These are phyloP conservation scores for Polydesmus complanatus DNA, from an alignment of 2,888 invertebrate species.

Conservation along the genomic window DNA sequence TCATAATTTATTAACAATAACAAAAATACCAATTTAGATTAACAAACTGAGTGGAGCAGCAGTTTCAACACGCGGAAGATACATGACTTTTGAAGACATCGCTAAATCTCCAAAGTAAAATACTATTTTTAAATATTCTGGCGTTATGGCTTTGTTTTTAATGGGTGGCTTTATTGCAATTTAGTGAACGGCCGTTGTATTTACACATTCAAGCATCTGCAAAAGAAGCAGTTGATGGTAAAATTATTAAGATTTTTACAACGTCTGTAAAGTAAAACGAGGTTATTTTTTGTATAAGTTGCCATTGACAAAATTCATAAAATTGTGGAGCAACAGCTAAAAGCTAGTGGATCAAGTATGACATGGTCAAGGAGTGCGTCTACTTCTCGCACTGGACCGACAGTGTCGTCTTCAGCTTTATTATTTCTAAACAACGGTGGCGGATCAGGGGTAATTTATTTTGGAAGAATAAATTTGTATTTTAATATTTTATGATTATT, in stretches of 20 bases:
- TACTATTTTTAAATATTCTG: slow-evolving; percentile 1
- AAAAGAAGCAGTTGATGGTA: slow-evolving; percentile 38
- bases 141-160: not conserved
- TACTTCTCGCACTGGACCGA: not conserved
- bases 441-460: slow-evolving; percentile 17
- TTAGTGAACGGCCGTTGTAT: slow-evolving; percentile 40
- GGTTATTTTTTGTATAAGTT: slow-evolving; percentile 29
- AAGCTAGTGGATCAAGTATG: not conserved
- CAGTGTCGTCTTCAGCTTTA: slow-evolving; percentile 24
- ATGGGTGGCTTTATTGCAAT: slow-evolving; percentile 18
- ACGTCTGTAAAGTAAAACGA: not conserved
- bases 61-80: slow-evolving; percentile 44
- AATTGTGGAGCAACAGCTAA: slow-evolving; percentile 31
- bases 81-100: slow-evolving; percentile 40
- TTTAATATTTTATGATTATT: not conserved
- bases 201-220: slow-evolving; percentile 42
- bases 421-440: not conserved
- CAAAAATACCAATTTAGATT: too few species aligned
- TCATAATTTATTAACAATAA: too few species aligned
- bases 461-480: not conserved
- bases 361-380: slow-evolving; percentile 9
- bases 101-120: slow-evolving; percentile 32
- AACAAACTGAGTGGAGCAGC: slow-evolving; percentile 39
- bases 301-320: slow-evolving; percentile 41
- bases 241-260: slow-evolving; percentile 23